Evolutionary conservation across 2,888 invertebrate genomes (phyloP), one percentile per base, ranked within the genome.

Genomic region (Idaea aversata): DNA sequence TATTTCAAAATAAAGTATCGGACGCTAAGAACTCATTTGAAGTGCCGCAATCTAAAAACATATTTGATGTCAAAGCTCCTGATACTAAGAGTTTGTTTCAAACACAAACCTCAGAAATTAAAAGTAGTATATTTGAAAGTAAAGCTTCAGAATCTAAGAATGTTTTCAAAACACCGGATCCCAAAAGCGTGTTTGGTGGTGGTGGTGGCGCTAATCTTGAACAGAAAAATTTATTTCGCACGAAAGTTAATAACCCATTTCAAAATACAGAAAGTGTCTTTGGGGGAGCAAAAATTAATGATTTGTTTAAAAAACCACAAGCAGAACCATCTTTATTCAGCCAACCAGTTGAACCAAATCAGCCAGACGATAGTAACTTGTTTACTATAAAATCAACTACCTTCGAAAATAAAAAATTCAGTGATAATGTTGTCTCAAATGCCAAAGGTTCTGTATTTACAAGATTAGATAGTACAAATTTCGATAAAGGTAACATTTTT

Each of bases 401-500:
- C 34, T 59, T 36, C 58, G 16, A 61, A 47, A 67, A 58, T 57
- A 68, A 70, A 57, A 66, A 68, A 61, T 59, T 13, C 61, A 70
- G 68, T 62, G 61, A 57, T 16, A 73, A 63, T 57, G 65, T 74
- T 61, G 77, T 80, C 70, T 70, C 70, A 10, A 68, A 68, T 70
- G 70, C 72, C 38, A 79, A 78, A 67, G 75, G 79, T 71, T 65
- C 75, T 67, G 65, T 76, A 15, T 75, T 77, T 67, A 66, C 72
- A 4, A 83, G 83, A 71, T 70, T 82, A 47, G 79, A 80, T 57
- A 77, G 67, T 68, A 72, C 72, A 34, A 75, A 78, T 67, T 79
- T 80, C 66, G 78, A 72, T 63, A 80, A 78, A 66, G 70, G 71
- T 58, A 75, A 83, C 71, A 82, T 90, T 69, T 90, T 91, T 78